Evolutionary conservation across 2,888 invertebrate genomes (phyloP).

Genomic region (Periphyllus acericola): DNA sequence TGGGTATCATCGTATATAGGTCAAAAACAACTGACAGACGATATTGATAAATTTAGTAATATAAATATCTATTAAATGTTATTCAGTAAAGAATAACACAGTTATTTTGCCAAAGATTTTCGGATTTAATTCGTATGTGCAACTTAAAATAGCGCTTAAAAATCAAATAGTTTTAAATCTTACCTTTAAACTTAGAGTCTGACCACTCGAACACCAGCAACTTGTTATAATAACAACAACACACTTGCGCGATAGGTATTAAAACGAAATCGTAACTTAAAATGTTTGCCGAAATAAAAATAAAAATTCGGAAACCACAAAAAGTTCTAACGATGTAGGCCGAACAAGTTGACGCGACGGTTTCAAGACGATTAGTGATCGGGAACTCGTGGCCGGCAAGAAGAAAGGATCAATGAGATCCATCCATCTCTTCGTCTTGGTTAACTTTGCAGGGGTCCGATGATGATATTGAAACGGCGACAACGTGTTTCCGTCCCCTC

Average conservation of each 20-base stretch:
- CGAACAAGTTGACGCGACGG: conserved; percentile 59
- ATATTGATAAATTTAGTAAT: background rate
- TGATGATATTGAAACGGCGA: conserved; percentile 56
- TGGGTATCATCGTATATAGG: background rate
- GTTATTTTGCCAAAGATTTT: background rate
- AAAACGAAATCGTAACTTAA: background rate
- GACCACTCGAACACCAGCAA: conserved; percentile 1
- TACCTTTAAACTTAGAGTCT: conserved; percentile 8
- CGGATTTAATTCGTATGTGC: background rate
- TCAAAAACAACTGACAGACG: background rate
- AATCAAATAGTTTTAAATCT: background rate
- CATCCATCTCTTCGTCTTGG: conserved; percentile 51
- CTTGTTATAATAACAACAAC: conserved; percentile 20
- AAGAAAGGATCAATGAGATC: conserved; percentile 61
- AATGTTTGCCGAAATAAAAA: background rate
- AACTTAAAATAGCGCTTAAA: background rate
- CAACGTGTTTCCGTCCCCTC: conserved; percentile 59
- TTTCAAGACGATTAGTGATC: conserved; percentile 60
- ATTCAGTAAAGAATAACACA: background rate
- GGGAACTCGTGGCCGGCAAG: conserved; percentile 45
- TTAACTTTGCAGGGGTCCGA: conserved; percentile 51
- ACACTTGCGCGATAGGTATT: conserved; percentile 12
- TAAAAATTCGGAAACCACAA: conserved; percentile 10
- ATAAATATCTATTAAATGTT: background rate
- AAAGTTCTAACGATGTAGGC: conserved; percentile 28